Evolutionary conservation across 2,797 vertebrate genomes (phyloP), one percentile per base, ranked within the genome.

Genomic region (Silurus lanzhouensis): DNA sequence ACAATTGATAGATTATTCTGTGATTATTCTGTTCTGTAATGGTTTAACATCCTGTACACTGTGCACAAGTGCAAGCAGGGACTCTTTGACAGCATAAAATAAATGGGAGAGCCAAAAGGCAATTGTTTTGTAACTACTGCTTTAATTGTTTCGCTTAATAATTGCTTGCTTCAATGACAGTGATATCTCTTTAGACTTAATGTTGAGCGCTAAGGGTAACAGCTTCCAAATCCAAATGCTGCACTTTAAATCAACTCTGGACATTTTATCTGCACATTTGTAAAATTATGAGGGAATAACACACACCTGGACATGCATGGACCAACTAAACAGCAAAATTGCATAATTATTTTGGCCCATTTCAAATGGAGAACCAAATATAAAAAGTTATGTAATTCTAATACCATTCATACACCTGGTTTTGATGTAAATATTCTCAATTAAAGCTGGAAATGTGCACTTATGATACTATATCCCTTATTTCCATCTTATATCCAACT

Each of bases 111-210:
- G 48, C 48, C 48, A 52, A 52, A 52, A 52, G 10, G 48, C 48
- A 52, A 10, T 38, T 38, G 3, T 38, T 38, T 38, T 38, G 38
- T 38, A 38, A 38, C 38, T 38, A 38, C n/a, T 22, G 22, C 38
- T 68, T 68, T 38, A 7, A 31, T 68, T 66, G 85, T 85, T 86
- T 82, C 83, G 83, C 72, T 84, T 85, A 85, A 88, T 76, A 84
- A 82, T 89, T 87, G 86, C 83, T 89, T 87, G 84, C 85, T 87
- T 89, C 78, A 88, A 83, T 85, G 81, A 60, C 58, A 86, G 83
- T 85, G 83, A 84, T 86, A 89, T 82, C 77, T 86, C 82, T 84
- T 86, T 87, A 57, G 79, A 87, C 67, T 63, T 87, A 83, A 84
- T 89, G 46, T 87, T 87, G 78, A 86, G 57, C 91, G 85, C 87